A percentile compares a stretch with the other conserved stretches of the same genome.
These are phyloP conservation scores for Drosophila aff. DNA, from an alignment of 1,140 invertebrate species.

Conservation along the genomic window DNA sequence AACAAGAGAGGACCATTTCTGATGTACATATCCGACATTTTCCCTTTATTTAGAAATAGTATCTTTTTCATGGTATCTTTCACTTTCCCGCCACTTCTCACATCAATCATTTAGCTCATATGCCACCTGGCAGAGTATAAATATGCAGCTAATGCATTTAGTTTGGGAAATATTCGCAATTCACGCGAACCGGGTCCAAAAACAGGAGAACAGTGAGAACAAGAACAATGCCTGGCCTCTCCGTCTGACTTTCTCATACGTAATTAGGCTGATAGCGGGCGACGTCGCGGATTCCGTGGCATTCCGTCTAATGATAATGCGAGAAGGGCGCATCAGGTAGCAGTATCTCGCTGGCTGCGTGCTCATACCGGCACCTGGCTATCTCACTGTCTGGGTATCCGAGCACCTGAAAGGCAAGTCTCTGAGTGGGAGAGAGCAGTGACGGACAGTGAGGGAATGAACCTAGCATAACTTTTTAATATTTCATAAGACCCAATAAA, in stretches of 20 bases:
- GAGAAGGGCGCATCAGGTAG: conserved; percentile 77
- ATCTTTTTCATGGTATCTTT: no score
- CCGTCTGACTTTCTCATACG: conserved; percentile 70
- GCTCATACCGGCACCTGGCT: conserved; percentile 2
- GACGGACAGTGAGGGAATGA: neutral
- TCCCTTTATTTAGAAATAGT: neutral
- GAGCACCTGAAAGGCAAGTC: neutral
- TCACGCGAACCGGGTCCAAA: conserved; percentile 49
- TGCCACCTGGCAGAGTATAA: conserved; percentile 42
- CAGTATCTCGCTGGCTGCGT: conserved; percentile 16
- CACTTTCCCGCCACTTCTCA: conserved; percentile 1
- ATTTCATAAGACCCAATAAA: no score
- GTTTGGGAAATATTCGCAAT: conserved; percentile 59
- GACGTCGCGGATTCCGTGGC: conserved; percentile 57
- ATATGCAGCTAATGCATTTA: conserved; percentile 47
- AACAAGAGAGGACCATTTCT: no score
- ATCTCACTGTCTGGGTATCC: conserved; percentile 12
- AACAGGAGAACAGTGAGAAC: conserved; percentile 33
- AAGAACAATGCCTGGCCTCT: conserved; percentile 56
- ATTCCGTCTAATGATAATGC: conserved; percentile 76
- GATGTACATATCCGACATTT: neutral
- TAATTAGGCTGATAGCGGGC: conserved; percentile 75
- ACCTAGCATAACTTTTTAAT: no score
- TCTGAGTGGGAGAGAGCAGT: conserved; percentile 1
- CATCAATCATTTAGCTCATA: conserved; percentile 9